Evolutionary conservation across 2,113 vertebrate genomes (phyloP), one percentile per base, ranked within the genome.

Genomic region (Anguilla rostrata): DNA sequence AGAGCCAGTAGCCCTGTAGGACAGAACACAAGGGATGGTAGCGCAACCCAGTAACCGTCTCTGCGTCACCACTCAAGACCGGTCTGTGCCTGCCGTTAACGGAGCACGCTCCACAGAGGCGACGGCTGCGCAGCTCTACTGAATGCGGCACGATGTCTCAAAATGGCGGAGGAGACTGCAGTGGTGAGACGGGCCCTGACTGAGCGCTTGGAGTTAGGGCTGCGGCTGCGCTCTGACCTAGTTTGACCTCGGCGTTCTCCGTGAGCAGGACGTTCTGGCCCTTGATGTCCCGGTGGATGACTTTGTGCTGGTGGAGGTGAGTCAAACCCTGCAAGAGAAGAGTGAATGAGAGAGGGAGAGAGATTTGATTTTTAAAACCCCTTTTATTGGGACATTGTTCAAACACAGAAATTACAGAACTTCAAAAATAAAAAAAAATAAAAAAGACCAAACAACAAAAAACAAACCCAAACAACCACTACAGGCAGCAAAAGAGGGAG

Each of bases 231-330:
- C 53, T 80, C 97, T 96, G 91, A 99, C 98, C 98, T 83, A 99
- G 95, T 91, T 99, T 99, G 83, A 99, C 98, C 95, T 99, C 98
- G 8, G 98, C 98, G 5, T 99, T 99, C 93, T 99, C 98, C 0
- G 98, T 99, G 93, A 99, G 95, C 94, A 99, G 91, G 82, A 99
- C 98, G 40, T 99, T 99, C 92, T 99, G 98, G 57, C 98, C 98
- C 93, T 99, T 99, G 90, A 99, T 99, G 87, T 99, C 98, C 89
- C 98, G 96, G 91, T 99, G 98, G 95, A 99, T 99, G 94, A 99
- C 98, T 94, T 99, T 99, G 93, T 99, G 98, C 93, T 99, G 98
- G 94, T 99, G 98, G 88, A 99, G 97, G 90, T 99, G 98, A 92
- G 98, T 99, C 95, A 99, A 95, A 89, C 98, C 98, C 98, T 99